Percentiles rank a stretch among this genome's conserved stretches.
Evolutionary conservation across 2,113 vertebrate genomes (phyloP).

Genomic region (Nibea albiflora): DNA sequence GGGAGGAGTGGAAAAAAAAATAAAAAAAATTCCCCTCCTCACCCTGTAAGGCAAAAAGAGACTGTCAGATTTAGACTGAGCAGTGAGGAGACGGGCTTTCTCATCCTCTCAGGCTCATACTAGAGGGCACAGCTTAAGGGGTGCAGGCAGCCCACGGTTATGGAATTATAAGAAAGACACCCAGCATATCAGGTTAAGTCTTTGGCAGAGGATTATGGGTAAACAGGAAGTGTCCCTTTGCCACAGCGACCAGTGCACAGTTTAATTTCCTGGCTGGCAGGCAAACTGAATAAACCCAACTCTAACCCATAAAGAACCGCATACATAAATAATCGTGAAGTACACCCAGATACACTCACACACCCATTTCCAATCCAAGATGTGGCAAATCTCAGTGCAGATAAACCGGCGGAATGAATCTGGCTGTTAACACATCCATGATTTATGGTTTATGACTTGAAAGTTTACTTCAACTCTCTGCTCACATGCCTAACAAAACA

Average conservation of each 20-base stretch:
- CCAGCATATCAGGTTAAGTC: conserved; percentile 59
- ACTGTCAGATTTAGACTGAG: conserved; percentile 73
- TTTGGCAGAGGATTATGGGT: conserved; percentile 47
- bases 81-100: conserved; percentile 62
- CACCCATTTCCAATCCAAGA: conserved; percentile 15
- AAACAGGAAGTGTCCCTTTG: conserved; percentile 63
- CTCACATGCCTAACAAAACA: conserved; percentile 38
- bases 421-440: conserved; percentile 15
- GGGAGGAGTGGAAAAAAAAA: conserved; percentile 20
- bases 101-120: conserved; percentile 66
- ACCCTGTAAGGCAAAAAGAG: conserved; percentile 65
- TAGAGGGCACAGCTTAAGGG: conserved; percentile 65
- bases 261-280: conserved; percentile 53
- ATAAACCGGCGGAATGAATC: conserved; percentile 25
- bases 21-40: conserved; percentile 47
- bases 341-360: conserved; percentile 15
- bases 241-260: conserved; percentile 3
- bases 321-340: conserved; percentile 24
- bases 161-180: conserved; percentile 50
- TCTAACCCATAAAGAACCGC: conserved; percentile 9
- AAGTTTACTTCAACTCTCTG: conserved; percentile 11
- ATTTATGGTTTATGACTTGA: conserved; percentile 33
- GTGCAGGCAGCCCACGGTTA: conserved; percentile 50
- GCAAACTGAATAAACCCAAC: conserved; percentile 17
- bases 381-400: conserved; percentile 30